Base-by-base conservation (phyloP, 2,113 vertebrate species). In the Larimichthys polyactis region DNA sequence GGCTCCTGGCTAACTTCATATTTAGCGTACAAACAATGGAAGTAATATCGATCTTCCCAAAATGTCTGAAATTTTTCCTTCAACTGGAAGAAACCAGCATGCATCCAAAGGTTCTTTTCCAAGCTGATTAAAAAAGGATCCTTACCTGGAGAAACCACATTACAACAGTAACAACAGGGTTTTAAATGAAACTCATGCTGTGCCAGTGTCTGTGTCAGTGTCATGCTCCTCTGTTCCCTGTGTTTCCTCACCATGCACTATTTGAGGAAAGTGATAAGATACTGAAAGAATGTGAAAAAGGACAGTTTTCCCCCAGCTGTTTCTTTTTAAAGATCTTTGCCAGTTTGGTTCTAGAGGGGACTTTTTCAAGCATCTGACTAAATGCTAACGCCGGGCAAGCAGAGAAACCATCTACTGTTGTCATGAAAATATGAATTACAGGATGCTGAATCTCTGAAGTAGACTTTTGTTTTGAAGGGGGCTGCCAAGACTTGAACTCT, bases 381-480 rank as follows among this genome's bases (percentile, higher is more conserved):
- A 82, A 57, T 16, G 48, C 44, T 71, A 63, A 80, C 83, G 86
- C 71, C 78, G 12, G 83, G 65, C 69, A 19, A 82, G 57, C 74
- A 57, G 57, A 83, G 88, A 91, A 87, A 87, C 78, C 67, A 86
- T 89, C 77, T 15, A 75, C 82, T 81, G 88, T 84, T 87, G 82
- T 90, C 86, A 66, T 17, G 32, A 84, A 92, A 92, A 87, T 84
- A 78, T 82, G 78, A 90, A 89, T 82, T 60, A 77, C 58, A 15
- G 79, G 74, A 81, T 74, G 77, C 75, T 55, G 75, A 32, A 20
- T 71, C 52, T 71, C 80, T 90, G 86, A 93, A 93, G 82, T 8
- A 82, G 89, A 84, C 89, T 88, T 90, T 92, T 92, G 93, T 93
- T 76, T 87, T 19, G 16, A 75, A 73, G 71, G 66, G 64, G 70